Conservation (phyloP, 2,113 vertebrate species). For the Ophthalmolycus amberensis region DNA sequence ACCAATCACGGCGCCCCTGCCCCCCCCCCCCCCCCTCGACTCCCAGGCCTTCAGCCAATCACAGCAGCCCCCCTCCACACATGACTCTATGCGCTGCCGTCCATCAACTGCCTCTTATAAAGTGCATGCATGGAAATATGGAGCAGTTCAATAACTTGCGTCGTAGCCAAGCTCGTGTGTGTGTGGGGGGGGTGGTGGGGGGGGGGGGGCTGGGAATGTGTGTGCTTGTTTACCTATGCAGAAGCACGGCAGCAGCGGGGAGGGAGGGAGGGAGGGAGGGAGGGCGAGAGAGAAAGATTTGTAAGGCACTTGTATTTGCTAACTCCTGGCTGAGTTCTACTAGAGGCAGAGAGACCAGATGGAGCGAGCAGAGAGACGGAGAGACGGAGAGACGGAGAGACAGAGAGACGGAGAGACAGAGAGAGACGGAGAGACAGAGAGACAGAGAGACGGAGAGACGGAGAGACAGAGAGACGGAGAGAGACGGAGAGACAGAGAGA, state of each 20-base stretch:
- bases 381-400: too few species aligned
- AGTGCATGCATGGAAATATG: conserved; percentile 92
- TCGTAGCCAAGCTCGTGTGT: conserved; percentile 70
- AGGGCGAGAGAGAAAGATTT: conserved; percentile 56
- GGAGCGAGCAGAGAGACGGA: conserved; percentile 24
- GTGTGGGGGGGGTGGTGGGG: not conserved
- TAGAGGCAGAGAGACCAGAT: conserved; percentile 65
- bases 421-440: conserved; percentile 61
- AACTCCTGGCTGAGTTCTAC: conserved; percentile 76
- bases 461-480: conserved; percentile 59
- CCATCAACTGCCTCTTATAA: conserved; percentile 94
- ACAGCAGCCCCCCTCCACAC: conserved; percentile 80
- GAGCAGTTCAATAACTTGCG: conserved; percentile 86
- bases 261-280: conserved; percentile 22
- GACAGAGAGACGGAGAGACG: conserved; percentile 17
- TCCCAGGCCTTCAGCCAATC: conserved; percentile 86
- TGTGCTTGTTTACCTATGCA: conserved; percentile 69
- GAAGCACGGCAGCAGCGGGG: conserved; percentile 46
- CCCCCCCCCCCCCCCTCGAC: conserved; percentile 67
- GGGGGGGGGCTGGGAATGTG: conserved; percentile 42
- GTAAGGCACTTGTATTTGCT: conserved; percentile 74
- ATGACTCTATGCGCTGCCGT: conserved; percentile 91
- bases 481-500: conserved; percentile 1
- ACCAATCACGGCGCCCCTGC: conserved; percentile 87
- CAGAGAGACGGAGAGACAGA: conserved; percentile 1